Conservation (phyloP, 92 coral and sea anemone genomes). For the Epizoanthus stellaris region DNA sequence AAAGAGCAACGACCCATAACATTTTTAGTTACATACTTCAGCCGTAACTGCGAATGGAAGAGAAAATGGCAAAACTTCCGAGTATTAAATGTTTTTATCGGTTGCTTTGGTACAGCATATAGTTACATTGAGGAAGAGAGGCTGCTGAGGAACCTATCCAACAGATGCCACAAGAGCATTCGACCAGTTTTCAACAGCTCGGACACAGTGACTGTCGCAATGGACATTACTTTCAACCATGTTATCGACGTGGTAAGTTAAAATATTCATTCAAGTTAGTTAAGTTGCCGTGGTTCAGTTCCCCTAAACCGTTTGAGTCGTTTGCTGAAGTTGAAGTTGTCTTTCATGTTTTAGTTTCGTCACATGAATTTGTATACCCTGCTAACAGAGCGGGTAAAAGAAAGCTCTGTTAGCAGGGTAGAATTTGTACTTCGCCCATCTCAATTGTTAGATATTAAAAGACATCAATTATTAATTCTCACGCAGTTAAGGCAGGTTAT, state of each 20-base stretch:
- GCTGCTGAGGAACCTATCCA: slow-evolving; percentile 38
- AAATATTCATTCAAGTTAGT: no score
- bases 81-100: neutral
- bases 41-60: no score
- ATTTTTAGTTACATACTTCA: neutral
- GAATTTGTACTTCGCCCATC: no score
- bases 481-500: neutral
- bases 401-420: no score
- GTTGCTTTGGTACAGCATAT: slow-evolving; percentile 7
- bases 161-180: slow-evolving; percentile 44
- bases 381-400: no score
- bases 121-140: slow-evolving; percentile 48
- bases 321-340: neutral
- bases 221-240: slow-evolving; percentile 83
- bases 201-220: slow-evolving; percentile 56
- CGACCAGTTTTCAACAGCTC: slow-evolving; percentile 74
- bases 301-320: neutral
- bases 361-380: neutral
- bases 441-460: neutral
- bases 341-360: neutral
- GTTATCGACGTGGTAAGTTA: slow-evolving; percentile 85
- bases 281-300: no score
- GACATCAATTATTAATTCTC: slow-evolving; percentile 7
- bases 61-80: no score
- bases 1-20: neutral